These are phyloP conservation scores for Maniola hyperantus DNA, from an alignment of 2,888 invertebrate species.

Conservation along the genomic window DNA sequence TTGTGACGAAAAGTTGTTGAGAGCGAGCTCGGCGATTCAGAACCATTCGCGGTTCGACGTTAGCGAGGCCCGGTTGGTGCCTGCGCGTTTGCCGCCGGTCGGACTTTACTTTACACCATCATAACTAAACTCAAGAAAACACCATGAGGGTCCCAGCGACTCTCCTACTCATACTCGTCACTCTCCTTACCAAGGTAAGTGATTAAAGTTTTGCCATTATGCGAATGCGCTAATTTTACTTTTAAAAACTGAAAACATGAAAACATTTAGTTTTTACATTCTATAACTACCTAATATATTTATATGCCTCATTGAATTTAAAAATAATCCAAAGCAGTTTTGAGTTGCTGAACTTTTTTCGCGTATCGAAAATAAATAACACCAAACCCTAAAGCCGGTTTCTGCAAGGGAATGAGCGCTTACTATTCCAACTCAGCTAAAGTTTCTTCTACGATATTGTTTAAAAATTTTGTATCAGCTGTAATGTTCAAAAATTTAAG, in stretches of 20 bases:
- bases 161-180: constrained; percentile 57
- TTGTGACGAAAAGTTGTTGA: constrained; percentile 52
- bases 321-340: constrained; percentile 17
- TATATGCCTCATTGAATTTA: neutral
- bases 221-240: constrained; percentile 32
- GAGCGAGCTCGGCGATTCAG: constrained; percentile 42
- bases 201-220: constrained; percentile 19
- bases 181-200: constrained; percentile 50
- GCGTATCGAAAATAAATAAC: constrained; percentile 32
- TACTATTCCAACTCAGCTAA: constrained; percentile 31
- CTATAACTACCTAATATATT: no score
- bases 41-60: constrained; percentile 70
- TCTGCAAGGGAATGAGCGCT: constrained; percentile 34
- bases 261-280: constrained; percentile 26
- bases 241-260: constrained; percentile 28
- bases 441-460: neutral
- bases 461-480: neutral
- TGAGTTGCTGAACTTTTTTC: constrained; percentile 28
- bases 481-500: constrained; percentile 7
- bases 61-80: constrained; percentile 67
- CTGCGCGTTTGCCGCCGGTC: constrained; percentile 56
- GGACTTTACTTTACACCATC: constrained; percentile 60
- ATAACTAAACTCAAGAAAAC: constrained; percentile 40
- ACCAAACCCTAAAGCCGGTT: constrained; percentile 38
- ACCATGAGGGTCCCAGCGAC: constrained; percentile 64